Evolutionary conservation across 2,888 invertebrate species (phyloP), one percentile per base, ranked within the genome.

Genomic region (Callimorpha dominula): DNA sequence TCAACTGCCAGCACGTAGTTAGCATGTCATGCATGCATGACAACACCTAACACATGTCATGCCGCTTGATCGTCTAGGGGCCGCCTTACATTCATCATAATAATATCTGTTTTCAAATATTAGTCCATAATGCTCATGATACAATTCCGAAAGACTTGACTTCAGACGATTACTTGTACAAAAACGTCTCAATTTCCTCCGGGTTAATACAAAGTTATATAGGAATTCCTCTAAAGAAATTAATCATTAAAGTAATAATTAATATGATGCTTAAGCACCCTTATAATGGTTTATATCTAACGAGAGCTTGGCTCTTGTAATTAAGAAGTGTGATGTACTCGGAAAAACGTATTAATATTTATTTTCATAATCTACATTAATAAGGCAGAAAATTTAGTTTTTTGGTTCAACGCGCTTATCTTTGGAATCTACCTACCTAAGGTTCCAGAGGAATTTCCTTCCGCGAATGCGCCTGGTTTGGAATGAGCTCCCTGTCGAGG

Each of bases 171-270:
- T 78, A 78, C 71, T 79, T 74, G 75, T 78, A 71, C 78, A 77
- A 62, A 50, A 80, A 75, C 81, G 75, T 81, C 81, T 78, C 81
- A 76, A 84, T 81, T 85, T 81, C 76, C 80, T 76, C 68, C 60
- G 42, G 76, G 79, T 81, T 81, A 79, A 78, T 82, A 78, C 75
- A 80, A 80, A 76, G 80, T 75, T 76, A 76, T 77, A 81, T 85
- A 77, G 80, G 85, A 86, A 88, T 88, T 88, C 86, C 86, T 82
- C 84, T 83, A 64, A 77, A 87, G 90, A 88, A 91, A 92, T 92
- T 92, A 93, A 92, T 93, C 91, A 92, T 89, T 87, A 86, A 74
- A 76, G 84, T 90, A 89, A 91, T 87, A 86, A 88, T 87, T 87
- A 88, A 89, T 82, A 85, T 76, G 65, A 73, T 74, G 69, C 71